Evolutionary conservation across 2,888 invertebrate genomes (phyloP).

Genomic region (Laspeyria flexula): DNA sequence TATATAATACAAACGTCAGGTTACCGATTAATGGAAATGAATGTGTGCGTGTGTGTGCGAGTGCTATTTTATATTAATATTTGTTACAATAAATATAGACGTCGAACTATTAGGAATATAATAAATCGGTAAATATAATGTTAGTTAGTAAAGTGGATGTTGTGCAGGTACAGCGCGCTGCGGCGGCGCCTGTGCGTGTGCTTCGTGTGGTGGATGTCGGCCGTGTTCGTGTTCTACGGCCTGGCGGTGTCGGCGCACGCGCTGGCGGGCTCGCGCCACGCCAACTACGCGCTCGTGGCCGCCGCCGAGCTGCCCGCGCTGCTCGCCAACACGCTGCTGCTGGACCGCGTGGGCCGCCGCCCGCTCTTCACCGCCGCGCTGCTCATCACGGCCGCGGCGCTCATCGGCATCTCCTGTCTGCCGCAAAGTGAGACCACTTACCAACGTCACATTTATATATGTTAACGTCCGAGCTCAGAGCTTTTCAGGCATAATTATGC

Average conservation of each 20-base stretch:
- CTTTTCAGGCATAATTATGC: no score
- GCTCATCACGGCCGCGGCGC: constrained; percentile 67
- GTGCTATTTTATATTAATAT: no score
- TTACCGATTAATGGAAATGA: no score
- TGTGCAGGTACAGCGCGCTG: constrained; percentile 65
- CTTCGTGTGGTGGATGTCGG: constrained; percentile 77
- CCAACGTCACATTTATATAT: not conserved
- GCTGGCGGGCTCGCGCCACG: constrained; percentile 69
- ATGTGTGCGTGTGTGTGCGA: no score
- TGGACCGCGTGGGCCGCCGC: constrained; percentile 73
- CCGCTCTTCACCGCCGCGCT: constrained; percentile 74
- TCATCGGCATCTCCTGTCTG: constrained; percentile 64
- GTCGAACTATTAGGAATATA: no score
- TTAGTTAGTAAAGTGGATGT: no score
- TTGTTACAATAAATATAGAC: no score
- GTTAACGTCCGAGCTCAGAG: no score
- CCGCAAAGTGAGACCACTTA: constrained; percentile 53
- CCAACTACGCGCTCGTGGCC: constrained; percentile 73
- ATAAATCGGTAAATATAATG: no score
- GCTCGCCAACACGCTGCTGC: constrained; percentile 70
- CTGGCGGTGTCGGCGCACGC: constrained; percentile 75
- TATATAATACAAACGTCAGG: no score
- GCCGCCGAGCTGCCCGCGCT: constrained; percentile 76
- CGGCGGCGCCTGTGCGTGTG: constrained; percentile 72
- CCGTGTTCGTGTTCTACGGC: constrained; percentile 81